Conservation (phyloP, 2,113 vertebrate species). For the Pelecanoides urinatrix region DNA sequence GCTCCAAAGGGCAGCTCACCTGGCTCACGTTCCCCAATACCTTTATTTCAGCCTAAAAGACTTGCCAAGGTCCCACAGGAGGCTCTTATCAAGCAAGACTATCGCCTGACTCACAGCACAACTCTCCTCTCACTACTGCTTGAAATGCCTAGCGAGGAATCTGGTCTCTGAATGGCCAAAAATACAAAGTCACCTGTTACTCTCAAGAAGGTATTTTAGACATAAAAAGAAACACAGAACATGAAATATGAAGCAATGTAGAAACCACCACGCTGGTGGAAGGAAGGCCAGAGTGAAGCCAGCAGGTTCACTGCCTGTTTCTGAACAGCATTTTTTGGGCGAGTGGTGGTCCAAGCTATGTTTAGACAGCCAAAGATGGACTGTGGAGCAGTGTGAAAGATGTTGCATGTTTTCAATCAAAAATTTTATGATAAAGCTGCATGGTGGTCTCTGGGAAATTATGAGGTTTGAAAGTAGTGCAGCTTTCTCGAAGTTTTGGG, state of each 20-base stretch:
- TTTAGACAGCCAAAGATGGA: neutral
- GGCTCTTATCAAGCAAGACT: neutral
- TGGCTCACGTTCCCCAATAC: neutral
- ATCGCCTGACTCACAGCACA: neutral
- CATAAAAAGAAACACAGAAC: neutral
- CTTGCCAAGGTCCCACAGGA: neutral
- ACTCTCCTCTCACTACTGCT: neutral
- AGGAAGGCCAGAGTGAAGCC: neutral
- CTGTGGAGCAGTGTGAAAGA: neutral
- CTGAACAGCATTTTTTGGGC: neutral
- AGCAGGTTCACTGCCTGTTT: neutral
- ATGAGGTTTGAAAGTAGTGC: neutral
- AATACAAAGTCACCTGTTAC: neutral
- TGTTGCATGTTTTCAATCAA: neutral
- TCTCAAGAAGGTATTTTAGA: neutral
- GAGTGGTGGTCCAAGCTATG: neutral
- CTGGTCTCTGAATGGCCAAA: neutral
- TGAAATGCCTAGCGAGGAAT: neutral
- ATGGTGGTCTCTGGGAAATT: neutral
- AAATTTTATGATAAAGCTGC: neutral
- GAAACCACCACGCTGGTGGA: neutral
- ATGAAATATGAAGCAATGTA: neutral
- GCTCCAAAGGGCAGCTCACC: neutral
- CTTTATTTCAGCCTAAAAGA: neutral
- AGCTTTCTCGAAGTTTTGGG: neutral